phyloP scores from a whole-genome alignment of 2,888 invertebrate species.

The Parochlus steinenii region DNA sequence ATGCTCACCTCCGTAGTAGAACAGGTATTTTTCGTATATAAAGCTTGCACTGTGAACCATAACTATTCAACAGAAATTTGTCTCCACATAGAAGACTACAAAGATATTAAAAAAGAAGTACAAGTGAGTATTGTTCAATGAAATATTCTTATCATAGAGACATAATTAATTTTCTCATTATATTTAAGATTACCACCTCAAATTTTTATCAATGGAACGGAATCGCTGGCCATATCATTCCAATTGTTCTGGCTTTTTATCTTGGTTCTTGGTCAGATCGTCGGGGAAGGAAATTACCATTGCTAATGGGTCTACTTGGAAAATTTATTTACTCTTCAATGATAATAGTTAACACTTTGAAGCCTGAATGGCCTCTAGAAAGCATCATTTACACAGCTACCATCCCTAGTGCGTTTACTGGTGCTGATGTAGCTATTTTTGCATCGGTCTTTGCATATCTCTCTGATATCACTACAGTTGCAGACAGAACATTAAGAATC shows the following conservation, averaged over 20 bases:
- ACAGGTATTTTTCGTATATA: slow-evolving; percentile 60
- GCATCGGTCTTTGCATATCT: slow-evolving; percentile 65
- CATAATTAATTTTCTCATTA: no score
- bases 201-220: slow-evolving; percentile 65
- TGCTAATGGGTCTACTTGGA: slow-evolving; percentile 53
- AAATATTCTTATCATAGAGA: neutral
- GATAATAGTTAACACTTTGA: slow-evolving; percentile 51
- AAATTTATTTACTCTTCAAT: slow-evolving; percentile 59
- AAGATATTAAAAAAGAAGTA: slow-evolving; percentile 45
- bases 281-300: slow-evolving; percentile 50
- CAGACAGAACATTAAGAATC: slow-evolving; percentile 58
- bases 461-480: slow-evolving; percentile 52
- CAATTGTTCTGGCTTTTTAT: slow-evolving; percentile 60
- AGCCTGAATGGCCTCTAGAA: slow-evolving; percentile 51
- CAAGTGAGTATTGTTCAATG: slow-evolving; percentile 37
- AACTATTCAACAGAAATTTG: slow-evolving; percentile 51
- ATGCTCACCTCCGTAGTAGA: slow-evolving; percentile 68
- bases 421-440: slow-evolving; percentile 65
- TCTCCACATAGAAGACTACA: slow-evolving; percentile 38
- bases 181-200: slow-evolving; percentile 46
- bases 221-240: slow-evolving; percentile 53
- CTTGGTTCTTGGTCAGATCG: slow-evolving; percentile 70
- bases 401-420: slow-evolving; percentile 58
- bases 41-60: slow-evolving; percentile 60
- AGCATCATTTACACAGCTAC: slow-evolving; percentile 59